Base-by-base conservation (phyloP, 2,113 vertebrate species). In the Cyanoliseus patagonus region DNA sequence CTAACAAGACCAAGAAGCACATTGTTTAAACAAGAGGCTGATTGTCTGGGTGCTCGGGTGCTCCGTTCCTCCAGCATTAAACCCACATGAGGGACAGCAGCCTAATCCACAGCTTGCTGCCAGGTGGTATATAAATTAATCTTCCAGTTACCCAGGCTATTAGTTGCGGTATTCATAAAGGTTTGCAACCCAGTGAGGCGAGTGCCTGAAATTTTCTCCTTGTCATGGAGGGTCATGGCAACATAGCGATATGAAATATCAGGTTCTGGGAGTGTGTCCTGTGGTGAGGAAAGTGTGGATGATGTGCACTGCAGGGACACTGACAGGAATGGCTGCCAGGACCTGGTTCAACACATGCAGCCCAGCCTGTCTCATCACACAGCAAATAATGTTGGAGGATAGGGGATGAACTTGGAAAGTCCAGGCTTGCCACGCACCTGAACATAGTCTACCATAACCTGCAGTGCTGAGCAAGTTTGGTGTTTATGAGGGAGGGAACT, bases 51-150 rank as follows among this genome's bases (percentile, higher is more conserved):
- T 86, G 62, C 86, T 92, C 53, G 24, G 96, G 94, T 81, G 94
- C 96, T 88, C 91, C 77, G 70, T 97, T 98, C 97, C 94, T 97
- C 97, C 95, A 96, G 78, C 91, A 95, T 97, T 96, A 97, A 97
- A 96, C 95, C 95, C 97, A 92, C 97, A 94, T 37, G 18, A 95
- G 83, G 88, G 86, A 95, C 83, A 85, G 76, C 79, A 95, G 94
- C 80, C 90, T 98, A 96, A 98, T 97, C 97, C 96, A 86, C 91
- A 97, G 96, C 97, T 96, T 96, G 96, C 97, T 52, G 94, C 98
- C 98, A 98, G 98, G 98, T 98, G 98, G 96, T 97, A 95, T 92
- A 95, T 95, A 97, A 98, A 98, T 98, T 98, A 98, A 98, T 98
- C 98, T 98, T 98, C 91, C 94, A 92, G 96, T 97, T 97, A 97